Conservation (phyloP, 2,797 vertebrate genomes). For the Hyperoplus lanceolatus region DNA sequence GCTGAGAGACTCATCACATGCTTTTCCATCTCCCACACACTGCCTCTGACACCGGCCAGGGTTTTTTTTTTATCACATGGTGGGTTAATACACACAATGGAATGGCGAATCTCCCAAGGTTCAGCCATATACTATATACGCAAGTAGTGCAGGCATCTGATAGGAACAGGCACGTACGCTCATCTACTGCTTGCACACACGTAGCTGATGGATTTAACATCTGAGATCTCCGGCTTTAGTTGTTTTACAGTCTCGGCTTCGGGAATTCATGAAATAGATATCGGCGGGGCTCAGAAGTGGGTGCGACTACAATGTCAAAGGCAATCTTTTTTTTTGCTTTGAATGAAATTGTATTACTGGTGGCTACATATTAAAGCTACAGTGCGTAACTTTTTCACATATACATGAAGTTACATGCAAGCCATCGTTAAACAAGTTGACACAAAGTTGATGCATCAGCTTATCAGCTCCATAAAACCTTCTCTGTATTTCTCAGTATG, state of each 20-base stretch:
- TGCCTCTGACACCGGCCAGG: constrained; percentile 27
- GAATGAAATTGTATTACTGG: constrained; percentile 68
- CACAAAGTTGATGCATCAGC: no score
- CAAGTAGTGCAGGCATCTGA: constrained; percentile 45
- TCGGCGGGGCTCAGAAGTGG: constrained; percentile 56
- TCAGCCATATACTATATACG: constrained; percentile 33
- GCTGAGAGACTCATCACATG: constrained; percentile 43
- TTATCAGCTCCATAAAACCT: no score
- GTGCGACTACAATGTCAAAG: constrained; percentile 72
- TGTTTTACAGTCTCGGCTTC: constrained; percentile 70
- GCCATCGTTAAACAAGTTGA: no score
- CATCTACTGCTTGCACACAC: constrained; percentile 12
- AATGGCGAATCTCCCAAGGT: constrained; percentile 48
- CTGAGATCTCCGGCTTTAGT: constrained; percentile 71
- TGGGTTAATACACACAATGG: constrained; percentile 66
- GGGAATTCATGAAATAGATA: constrained; percentile 82
- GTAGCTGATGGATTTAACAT: constrained; percentile 82
- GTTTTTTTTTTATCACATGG: constrained; percentile 57
- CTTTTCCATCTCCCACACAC: constrained; percentile 49
- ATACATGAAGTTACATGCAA: no score
- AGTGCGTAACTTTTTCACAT: no score
- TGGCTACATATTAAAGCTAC: constrained; percentile 27
- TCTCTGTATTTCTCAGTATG: no score
- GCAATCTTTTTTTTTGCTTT: constrained; percentile 69
- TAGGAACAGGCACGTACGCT: constrained; percentile 26